These are phyloP conservation scores for Periophthalmus magnuspinnatus DNA, from an alignment of 2,797 vertebrate genomes.

Conservation along the genomic window DNA sequence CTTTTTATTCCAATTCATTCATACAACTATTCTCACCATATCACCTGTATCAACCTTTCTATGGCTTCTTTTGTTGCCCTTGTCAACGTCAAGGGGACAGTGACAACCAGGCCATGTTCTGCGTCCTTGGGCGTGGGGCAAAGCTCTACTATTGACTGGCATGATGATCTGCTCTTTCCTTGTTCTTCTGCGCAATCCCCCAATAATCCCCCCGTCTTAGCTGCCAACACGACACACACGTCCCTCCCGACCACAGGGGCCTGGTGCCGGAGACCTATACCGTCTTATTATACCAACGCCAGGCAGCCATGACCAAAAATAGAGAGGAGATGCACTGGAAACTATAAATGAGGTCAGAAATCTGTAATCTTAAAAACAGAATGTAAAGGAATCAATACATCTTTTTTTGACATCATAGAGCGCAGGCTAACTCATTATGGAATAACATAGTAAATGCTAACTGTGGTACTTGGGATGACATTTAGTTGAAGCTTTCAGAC, in stretches of 20 bases:
- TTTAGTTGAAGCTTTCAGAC: no score
- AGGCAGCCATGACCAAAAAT: slow-evolving; percentile 33
- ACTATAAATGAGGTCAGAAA: slow-evolving; percentile 2
- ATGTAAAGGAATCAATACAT: neutral
- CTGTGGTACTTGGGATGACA: no score
- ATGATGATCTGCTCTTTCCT: slow-evolving; percentile 72
- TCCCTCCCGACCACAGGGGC: slow-evolving; percentile 62
- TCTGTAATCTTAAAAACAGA: neutral
- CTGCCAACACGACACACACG: slow-evolving; percentile 66
- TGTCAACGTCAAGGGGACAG: slow-evolving; percentile 63
- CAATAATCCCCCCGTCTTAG: slow-evolving; percentile 72
- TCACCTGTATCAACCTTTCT: slow-evolving; percentile 8
- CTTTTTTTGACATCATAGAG: neutral
- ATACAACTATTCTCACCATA: neutral
- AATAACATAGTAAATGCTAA: no score
- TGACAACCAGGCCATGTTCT: slow-evolving; percentile 57
- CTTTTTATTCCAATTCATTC: neutral
- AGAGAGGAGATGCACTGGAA: neutral
- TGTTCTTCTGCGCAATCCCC: slow-evolving; percentile 62
- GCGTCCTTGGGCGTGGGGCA: slow-evolving; percentile 70
- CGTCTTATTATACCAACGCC: slow-evolving; percentile 67
- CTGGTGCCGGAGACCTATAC: slow-evolving; percentile 40
- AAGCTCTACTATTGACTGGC: slow-evolving; percentile 71
- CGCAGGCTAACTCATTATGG: no score
- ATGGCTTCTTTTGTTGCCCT: slow-evolving; percentile 29